Conservation (phyloP, 1,140 invertebrate species). For the Drosophila pallidifrons region DNA sequence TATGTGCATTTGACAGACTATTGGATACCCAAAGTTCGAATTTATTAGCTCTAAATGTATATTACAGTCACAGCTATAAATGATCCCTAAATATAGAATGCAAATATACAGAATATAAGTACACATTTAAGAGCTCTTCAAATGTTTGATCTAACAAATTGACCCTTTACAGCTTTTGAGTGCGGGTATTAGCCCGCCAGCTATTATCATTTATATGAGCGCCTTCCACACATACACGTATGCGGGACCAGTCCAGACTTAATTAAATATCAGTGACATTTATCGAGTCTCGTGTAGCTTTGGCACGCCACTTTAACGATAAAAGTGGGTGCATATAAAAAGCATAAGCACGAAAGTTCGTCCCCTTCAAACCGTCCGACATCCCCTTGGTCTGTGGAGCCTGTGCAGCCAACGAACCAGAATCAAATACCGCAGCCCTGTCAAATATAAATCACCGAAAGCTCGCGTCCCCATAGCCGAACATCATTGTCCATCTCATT, state of each 20-base stretch:
- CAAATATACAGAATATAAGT: too few relatives aligned
- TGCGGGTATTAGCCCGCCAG: conserved; percentile 20
- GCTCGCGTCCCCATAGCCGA: conserved; percentile 43
- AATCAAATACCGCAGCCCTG: conserved; percentile 55
- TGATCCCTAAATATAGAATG: too few relatives aligned
- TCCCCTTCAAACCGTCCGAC: conserved; percentile 25
- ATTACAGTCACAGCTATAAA: too few relatives aligned
- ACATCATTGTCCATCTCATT: conserved; percentile 27
- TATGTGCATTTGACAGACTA: neutral
- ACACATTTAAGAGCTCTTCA: neutral
- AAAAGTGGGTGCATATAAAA: conserved; percentile 57
- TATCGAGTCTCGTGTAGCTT: conserved; percentile 80
- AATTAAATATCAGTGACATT: conserved; percentile 84
- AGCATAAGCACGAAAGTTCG: conserved; percentile 33
- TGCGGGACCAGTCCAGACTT: conserved; percentile 54
- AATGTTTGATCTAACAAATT: neutral
- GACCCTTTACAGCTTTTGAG: neutral
- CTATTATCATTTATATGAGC: conserved; percentile 41
- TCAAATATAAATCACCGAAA: conserved; percentile 81
- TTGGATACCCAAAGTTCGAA: neutral
- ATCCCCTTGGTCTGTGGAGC: neutral
- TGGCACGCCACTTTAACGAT: conserved; percentile 78
- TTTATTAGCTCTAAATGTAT: too few relatives aligned
- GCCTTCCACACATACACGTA: conserved; percentile 12
- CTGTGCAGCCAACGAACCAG: conserved; percentile 18